Base-by-base conservation (phyloP, 1,140 invertebrate genomes). In the Saccostrea echinata region DNA sequence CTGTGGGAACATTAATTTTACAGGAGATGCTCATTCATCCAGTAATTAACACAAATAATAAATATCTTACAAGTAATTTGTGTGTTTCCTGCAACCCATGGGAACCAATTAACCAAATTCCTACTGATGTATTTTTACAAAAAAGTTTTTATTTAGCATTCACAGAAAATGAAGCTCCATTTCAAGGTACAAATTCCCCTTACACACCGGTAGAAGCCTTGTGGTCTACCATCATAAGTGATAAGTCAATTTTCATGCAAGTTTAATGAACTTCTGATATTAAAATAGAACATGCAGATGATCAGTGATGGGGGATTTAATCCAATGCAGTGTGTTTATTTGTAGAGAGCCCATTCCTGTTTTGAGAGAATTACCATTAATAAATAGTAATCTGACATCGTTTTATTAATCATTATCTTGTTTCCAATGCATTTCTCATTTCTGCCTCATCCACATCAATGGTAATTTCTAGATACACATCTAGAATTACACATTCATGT, bases 401-500 rank as follows among this genome's bases (percentile, higher is more conserved):
- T 33, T 76, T 76, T 76, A 76, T 76, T 27, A 76, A 76, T 76
- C 68, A 76, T 76, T 76, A 76, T 76, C 68, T 76, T 30, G 68
- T 76, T 76, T 76, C 68, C 57, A 9, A 64, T 64, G 16, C 21
- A 11, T 43, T 43, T 43, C 43, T 43, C 43, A 43, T 43, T 43
- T 9, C 55, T 61, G 55, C n/a, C n/a, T 61, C 55, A 61, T 61
- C 16, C 18, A 55, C 53, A 55, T 16, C 53, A 18, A 61, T 21
- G n/a, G 55, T 61, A 61, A 18, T 61, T n/a, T n/a, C 55, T 21
- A 61, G 55, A 21, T 61, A 61, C 43, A 43, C 43, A 43, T 43
- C 43, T 43, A 43, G 43, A 43, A 43, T 43, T 43, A 43, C 43
- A 43, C 43, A 43, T 43, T 43, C 43, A 43, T 43, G 43, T 43